phyloP scores from a whole-genome alignment of 2,888 invertebrate species.

The Automeris io region DNA sequence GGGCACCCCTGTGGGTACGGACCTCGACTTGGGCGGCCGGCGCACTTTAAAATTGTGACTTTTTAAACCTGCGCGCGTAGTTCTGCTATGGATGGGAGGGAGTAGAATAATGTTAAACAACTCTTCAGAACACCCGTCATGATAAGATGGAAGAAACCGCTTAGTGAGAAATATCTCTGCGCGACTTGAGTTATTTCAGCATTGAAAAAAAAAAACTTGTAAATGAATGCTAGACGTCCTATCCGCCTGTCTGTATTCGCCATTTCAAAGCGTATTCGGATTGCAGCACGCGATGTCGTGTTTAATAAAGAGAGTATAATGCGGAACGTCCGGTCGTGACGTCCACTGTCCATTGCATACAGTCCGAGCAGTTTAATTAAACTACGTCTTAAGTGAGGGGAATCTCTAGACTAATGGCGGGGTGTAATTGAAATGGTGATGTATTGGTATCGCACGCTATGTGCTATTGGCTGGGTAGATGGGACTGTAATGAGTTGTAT shows the following conservation, averaged over 20 bases:
- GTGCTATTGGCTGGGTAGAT: background rate
- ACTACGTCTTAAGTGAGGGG: slow-evolving; percentile 19
- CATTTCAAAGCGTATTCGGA: slow-evolving; percentile 17
- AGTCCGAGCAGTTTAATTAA: slow-evolving; percentile 33
- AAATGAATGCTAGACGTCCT: background rate
- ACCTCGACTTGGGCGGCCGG: no score
- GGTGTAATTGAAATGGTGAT: slow-evolving; percentile 21
- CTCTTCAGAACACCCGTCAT: no score
- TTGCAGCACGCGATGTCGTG: slow-evolving; percentile 25
- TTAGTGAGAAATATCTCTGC: no score
- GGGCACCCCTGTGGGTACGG: no score
- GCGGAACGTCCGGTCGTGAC: slow-evolving; percentile 26
- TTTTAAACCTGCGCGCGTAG: no score
- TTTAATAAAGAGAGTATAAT: slow-evolving; percentile 39
- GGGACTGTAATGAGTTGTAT: no score
- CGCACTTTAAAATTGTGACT: no score
- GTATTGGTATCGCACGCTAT: slow-evolving; percentile 8
- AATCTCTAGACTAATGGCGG: slow-evolving; percentile 13
- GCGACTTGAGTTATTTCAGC: no score
- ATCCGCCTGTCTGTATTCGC: slow-evolving; percentile 10
- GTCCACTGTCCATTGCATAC: slow-evolving; percentile 30
- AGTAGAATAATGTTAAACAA: no score
- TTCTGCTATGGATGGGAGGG: no score
- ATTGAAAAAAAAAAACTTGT: no score
- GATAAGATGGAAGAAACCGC: no score